Base-by-base conservation (phyloP, 2,113 vertebrate species). In the Calypte anna region DNA sequence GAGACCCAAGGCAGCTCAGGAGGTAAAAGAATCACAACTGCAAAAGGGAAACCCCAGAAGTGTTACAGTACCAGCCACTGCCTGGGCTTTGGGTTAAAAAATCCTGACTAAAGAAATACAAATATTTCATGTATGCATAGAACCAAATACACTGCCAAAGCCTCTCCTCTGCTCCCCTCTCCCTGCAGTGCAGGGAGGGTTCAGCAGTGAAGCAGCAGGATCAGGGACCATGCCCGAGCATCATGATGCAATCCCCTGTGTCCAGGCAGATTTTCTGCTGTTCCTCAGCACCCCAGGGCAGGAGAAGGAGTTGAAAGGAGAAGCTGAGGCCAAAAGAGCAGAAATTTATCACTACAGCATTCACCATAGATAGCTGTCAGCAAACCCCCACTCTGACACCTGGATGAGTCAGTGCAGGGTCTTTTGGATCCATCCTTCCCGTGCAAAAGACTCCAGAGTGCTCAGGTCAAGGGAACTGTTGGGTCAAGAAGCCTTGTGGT, bases 21-120 rank as follows among this genome's bases (percentile, higher is more conserved):
- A 67, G 31, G 16, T 59, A 87, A 82, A 16, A 53, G 63, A 54
- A 91, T 55, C 13, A 14, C 4, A 72, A 44, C 30, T 28, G 22
- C 20, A 24, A n/a, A 51, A 28, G 61, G 55, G 19, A 31, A 78
- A 25, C 51, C 66, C 8, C 9, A 69, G 6, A 40, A 44, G 64
- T 31, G 10, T 2, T 0, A 13, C 1, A 51, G 48, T 27, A 28
- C 1, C 25, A 33, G 28, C 18, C 21, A 22, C 4, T 10, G 14
- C 54, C 59, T 22, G 33, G 48, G 20, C 30, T 3, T 61, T 24
- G 13, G 9, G 12, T 14, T 30, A 22, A 27, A 50, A 69, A 87
- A 48, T 18, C 21, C 44, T 21, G 27, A 27, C 54, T 30, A 51
- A 57, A 82, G 30, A 82, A 82, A 62, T 2, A n/a, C 18, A 28